Evolutionary conservation across 1,140 invertebrate genomes (phyloP).

Genomic region (Metopolophium dirhodum): DNA sequence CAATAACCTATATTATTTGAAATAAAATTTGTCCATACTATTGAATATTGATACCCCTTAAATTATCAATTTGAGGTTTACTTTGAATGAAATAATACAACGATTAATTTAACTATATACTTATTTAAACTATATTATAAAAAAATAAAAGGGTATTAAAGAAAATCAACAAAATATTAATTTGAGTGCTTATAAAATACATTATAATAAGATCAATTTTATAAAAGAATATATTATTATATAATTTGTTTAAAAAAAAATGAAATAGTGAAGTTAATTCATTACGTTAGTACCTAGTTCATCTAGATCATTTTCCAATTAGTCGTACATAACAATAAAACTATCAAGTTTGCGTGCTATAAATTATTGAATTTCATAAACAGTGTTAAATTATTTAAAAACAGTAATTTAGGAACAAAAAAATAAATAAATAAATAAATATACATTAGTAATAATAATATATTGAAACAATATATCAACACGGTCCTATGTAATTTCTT

Average conservation of each 20-base stretch:
- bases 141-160: not conserved
- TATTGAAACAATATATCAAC: not conserved
- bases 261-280: not conserved
- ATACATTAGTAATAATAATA: not conserved
- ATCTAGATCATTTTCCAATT: not conserved
- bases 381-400: conserved; percentile 22
- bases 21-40: too few relatives aligned
- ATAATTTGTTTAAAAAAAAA: not conserved
- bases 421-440: not conserved
- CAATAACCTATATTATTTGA: too few relatives aligned
- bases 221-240: not conserved
- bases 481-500: not conserved
- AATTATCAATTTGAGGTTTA: not conserved
- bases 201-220: not conserved
- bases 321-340: not conserved
- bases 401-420: conserved; percentile 43
- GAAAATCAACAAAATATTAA: conserved; percentile 7
- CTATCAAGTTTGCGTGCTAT: not conserved
- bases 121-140: not conserved
- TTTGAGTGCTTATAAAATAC: not conserved
- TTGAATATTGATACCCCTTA: too few relatives aligned
- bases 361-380: conserved; percentile 11
- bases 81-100: not conserved
- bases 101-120: not conserved
- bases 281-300: not conserved